Percentiles rank a stretch among this genome's conserved stretches.
These are phyloP conservation scores for Linnaemya tessellans DNA, from an alignment of 2,888 invertebrate genomes.

Conservation along the genomic window DNA sequence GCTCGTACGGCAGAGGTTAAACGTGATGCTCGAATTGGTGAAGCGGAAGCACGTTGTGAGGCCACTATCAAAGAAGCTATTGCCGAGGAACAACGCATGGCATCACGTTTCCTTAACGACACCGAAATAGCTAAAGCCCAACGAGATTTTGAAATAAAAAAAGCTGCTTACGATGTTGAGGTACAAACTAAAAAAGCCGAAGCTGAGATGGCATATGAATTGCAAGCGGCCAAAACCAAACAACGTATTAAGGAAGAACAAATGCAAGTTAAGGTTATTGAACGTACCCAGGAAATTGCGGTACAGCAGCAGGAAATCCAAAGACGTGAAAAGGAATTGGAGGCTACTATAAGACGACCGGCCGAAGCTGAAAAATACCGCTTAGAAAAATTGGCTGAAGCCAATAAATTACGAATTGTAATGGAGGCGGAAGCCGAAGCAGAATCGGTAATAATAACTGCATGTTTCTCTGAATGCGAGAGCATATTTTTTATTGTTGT, in stretches of 20 bases:
- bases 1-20: constrained; percentile 97
- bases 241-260: constrained; percentile 98
- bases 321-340: constrained; percentile 94
- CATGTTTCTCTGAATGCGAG: too few species aligned
- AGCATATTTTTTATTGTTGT: too few species aligned
- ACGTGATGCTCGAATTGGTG: constrained; percentile 97
- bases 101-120: constrained; percentile 95
- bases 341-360: constrained; percentile 95
- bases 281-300: constrained; percentile 95
- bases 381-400: constrained; percentile 97
- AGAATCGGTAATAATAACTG: constrained; percentile 86
- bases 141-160: constrained; percentile 97
- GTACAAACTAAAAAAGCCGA: constrained; percentile 95
- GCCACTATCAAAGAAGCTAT: constrained; percentile 91
- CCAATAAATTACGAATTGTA: constrained; percentile 93
- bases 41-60: constrained; percentile 97
- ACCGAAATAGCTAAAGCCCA: constrained; percentile 98
- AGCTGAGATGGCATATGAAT: constrained; percentile 95
- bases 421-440: constrained; percentile 98
- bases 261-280: constrained; percentile 97
- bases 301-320: constrained; percentile 98
- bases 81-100: constrained; percentile 98
- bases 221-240: constrained; percentile 97
- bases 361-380: constrained; percentile 97
- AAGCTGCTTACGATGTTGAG: constrained; percentile 98